These are phyloP conservation scores for Eumeta japonica DNA, from an alignment of 1,140 invertebrate species.

Conservation along the genomic window DNA sequence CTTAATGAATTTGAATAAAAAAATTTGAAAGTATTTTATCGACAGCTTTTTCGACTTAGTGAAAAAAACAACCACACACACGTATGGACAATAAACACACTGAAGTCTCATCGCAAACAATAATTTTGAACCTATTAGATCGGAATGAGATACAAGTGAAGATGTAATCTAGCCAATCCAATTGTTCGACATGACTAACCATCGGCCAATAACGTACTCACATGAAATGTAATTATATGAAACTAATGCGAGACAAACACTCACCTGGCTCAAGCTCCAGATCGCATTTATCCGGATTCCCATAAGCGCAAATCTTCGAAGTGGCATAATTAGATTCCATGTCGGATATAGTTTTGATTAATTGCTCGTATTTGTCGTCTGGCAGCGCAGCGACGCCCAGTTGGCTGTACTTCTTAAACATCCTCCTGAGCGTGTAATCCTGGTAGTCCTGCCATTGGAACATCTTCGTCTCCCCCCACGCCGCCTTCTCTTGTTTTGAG, in stretches of 20 bases:
- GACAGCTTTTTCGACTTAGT: too few relatives aligned
- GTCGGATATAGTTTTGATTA: slow-evolving; percentile 64
- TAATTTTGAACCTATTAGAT: too few relatives aligned
- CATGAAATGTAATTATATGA: not conserved
- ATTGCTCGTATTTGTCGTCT: slow-evolving; percentile 64
- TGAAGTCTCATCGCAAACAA: too few relatives aligned
- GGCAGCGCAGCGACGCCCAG: slow-evolving; percentile 70
- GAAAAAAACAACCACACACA: too few relatives aligned
- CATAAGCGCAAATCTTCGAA: slow-evolving; percentile 75
- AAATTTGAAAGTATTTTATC: too few relatives aligned
- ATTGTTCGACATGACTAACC: not conserved
- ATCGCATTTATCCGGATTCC: slow-evolving; percentile 67
- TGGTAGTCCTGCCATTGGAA: slow-evolving; percentile 65
- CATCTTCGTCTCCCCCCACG: slow-evolving; percentile 61
- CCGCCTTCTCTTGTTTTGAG: slow-evolving; percentile 49
- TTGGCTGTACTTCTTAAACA: slow-evolving; percentile 66
- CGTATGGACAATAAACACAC: too few relatives aligned
- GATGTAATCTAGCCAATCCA: not conserved
- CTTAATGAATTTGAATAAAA: too few relatives aligned
- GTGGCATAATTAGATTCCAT: slow-evolving; percentile 81
- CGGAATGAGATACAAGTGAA: too few relatives aligned
- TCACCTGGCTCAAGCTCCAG: slow-evolving; percentile 74
- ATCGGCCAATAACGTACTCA: not conserved
- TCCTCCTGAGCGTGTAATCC: slow-evolving; percentile 62
- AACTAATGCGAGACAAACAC: slow-evolving; percentile 3